These are phyloP conservation scores for Vicugna pacos DNA, from an alignment of 2,113 vertebrate genomes.

Conservation along the genomic window DNA sequence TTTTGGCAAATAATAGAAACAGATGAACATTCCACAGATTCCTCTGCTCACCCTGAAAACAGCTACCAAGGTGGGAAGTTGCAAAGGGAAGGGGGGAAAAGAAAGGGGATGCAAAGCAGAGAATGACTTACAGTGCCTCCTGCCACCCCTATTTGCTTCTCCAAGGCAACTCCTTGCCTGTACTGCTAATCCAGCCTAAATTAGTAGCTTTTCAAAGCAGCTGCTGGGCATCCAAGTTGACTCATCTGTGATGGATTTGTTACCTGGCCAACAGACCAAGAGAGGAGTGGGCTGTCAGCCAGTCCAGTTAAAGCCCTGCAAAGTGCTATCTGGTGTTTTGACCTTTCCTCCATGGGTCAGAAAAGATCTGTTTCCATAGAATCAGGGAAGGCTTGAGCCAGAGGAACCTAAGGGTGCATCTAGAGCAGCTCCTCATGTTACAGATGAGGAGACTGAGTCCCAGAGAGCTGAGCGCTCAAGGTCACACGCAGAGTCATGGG, in stretches of 20 bases:
- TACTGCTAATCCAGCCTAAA: neutral
- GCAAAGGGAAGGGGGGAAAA: neutral
- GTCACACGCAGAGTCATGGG: accelerated
- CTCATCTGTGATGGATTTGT: neutral
- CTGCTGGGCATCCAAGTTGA: neutral
- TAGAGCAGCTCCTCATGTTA: neutral
- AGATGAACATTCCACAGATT: constrained; percentile 9
- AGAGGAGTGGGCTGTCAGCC: too few relatives aligned
- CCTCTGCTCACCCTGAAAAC: constrained; percentile 9
- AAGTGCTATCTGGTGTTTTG: neutral
- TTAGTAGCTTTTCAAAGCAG: constrained; percentile 29
- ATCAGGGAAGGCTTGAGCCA: neutral
- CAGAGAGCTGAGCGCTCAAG: neutral
- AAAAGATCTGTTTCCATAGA: neutral
- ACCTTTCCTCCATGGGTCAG: neutral
- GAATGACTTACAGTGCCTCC: neutral
- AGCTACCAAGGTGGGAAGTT: neutral
- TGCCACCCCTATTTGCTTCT: neutral
- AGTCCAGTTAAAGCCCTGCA: neutral
- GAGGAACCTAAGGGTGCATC: neutral
- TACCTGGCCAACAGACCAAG: neutral
- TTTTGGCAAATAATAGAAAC: neutral
- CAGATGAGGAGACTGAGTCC: neutral
- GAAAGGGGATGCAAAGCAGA: neutral
- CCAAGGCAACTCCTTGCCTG: neutral